A percentile compares a stretch with the other conserved stretches of the same genome.
Conservation (phyloP, 2,888 invertebrate genomes). For the Branchipolynoe longqiensis region DNA sequence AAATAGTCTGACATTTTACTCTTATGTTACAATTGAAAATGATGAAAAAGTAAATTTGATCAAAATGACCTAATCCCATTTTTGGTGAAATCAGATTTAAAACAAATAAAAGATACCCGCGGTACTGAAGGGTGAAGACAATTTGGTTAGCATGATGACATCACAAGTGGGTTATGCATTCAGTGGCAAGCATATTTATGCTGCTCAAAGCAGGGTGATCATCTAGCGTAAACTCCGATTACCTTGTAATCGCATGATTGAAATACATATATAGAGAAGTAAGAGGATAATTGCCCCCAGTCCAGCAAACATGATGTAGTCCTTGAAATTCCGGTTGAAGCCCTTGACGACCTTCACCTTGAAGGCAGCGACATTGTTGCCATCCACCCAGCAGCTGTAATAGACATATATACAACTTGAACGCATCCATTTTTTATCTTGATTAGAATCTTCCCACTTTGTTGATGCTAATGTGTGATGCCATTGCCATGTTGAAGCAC, state of each 20-base stretch:
- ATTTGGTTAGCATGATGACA: too few species aligned
- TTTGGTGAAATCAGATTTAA: too few species aligned
- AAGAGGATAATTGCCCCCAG: constrained; percentile 69
- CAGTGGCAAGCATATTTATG: not conserved
- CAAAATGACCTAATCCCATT: too few species aligned
- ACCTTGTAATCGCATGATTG: not conserved
- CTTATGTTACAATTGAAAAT: too few species aligned
- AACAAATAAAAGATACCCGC: too few species aligned
- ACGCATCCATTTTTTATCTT: not conserved
- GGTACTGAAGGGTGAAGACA: too few species aligned
- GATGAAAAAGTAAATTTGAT: too few species aligned
- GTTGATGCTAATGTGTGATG: too few species aligned
- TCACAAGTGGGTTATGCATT: not conserved
- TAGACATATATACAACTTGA: not conserved
- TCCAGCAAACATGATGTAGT: constrained; percentile 74
- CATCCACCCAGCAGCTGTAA: constrained; percentile 86
- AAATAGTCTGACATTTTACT: too few species aligned
- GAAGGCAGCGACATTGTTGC: constrained; percentile 85
- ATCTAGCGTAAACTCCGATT: not conserved
- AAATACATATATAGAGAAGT: constrained; percentile 54
- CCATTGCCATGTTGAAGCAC: too few species aligned
- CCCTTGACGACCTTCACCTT: constrained; percentile 84
- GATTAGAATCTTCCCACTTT: too few species aligned
- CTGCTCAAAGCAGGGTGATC: too few species aligned
- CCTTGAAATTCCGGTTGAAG: constrained; percentile 75